Conservation (phyloP, 1,140 invertebrate species). For the Panagrolaimus sp. region DNA sequence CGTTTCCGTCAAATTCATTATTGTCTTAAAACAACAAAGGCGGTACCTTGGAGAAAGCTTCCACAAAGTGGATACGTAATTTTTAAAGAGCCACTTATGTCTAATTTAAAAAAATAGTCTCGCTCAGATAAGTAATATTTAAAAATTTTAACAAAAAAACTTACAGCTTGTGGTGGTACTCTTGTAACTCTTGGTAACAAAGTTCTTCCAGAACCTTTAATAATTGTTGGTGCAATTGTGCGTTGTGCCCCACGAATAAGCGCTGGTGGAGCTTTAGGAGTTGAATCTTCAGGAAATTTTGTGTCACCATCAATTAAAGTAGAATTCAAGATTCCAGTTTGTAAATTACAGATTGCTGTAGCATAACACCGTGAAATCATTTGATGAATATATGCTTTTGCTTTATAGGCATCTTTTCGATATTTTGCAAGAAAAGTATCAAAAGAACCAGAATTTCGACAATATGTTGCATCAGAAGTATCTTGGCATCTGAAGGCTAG, state of each 20-base stretch:
- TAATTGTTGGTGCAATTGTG: neutral
- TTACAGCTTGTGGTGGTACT: neutral
- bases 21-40: too few relatives aligned
- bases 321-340: slow-evolving; percentile 43
- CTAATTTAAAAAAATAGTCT: too few relatives aligned
- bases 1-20: too few relatives aligned
- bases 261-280: slow-evolving; percentile 14
- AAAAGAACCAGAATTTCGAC: slow-evolving; percentile 24
- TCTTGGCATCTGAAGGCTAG: slow-evolving; percentile 52
- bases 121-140: too few relatives aligned
- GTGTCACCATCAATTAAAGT: slow-evolving; percentile 27
- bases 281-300: slow-evolving; percentile 11
- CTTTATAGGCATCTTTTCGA: slow-evolving; percentile 52
- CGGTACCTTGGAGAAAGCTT: too few relatives aligned
- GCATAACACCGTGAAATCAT: slow-evolving; percentile 54
- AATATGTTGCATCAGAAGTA: slow-evolving; percentile 44
- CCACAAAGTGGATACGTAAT: too few relatives aligned
- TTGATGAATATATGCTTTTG: slow-evolving; percentile 57
- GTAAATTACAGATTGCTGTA: slow-evolving; percentile 50
- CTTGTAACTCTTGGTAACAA: neutral
- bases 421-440: slow-evolving; percentile 40
- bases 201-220: neutral
- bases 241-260: neutral
- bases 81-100: too few relatives aligned
- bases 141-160: neutral